Evolutionary conservation across 2,888 invertebrate species (phyloP).

Genomic region (Lapara coniferarum): DNA sequence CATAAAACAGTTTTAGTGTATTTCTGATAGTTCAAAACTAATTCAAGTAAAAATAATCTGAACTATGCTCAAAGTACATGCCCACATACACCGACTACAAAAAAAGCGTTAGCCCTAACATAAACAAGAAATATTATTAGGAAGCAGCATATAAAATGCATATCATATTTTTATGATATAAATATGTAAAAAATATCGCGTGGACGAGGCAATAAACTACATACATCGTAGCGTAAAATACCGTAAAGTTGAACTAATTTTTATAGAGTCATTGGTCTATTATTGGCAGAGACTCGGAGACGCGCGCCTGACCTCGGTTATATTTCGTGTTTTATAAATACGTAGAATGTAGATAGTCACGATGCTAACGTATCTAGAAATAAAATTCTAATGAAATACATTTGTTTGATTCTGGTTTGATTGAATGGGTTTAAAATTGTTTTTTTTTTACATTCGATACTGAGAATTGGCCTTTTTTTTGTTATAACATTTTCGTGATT

Average conservation of each 20-base stretch:
- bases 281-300: slow-evolving; percentile 29
- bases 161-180: slow-evolving; percentile 11
- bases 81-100: no score
- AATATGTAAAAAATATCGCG: slow-evolving; percentile 30
- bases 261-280: slow-evolving; percentile 34
- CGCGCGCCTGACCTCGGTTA: slow-evolving; percentile 34
- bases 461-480: not conserved
- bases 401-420: not conserved
- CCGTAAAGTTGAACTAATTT: slow-evolving; percentile 44
- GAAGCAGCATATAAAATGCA: not conserved
- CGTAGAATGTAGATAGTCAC: not conserved
- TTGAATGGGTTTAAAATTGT: not conserved
- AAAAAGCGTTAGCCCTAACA: no score
- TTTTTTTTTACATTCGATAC: not conserved
- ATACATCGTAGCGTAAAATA: slow-evolving; percentile 34
- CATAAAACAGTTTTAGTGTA: not conserved
- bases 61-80: no score
- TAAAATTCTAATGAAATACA: slow-evolving; percentile 4
- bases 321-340: slow-evolving; percentile 30
- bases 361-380: not conserved
- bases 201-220: slow-evolving; percentile 31
- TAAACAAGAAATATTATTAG: slow-evolving; percentile 7
- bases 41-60: no score
- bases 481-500: not conserved
- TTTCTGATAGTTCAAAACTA: not conserved